These are phyloP conservation scores for Isoperla grammatica DNA, from an alignment of 2,888 invertebrate species.

Conservation along the genomic window DNA sequence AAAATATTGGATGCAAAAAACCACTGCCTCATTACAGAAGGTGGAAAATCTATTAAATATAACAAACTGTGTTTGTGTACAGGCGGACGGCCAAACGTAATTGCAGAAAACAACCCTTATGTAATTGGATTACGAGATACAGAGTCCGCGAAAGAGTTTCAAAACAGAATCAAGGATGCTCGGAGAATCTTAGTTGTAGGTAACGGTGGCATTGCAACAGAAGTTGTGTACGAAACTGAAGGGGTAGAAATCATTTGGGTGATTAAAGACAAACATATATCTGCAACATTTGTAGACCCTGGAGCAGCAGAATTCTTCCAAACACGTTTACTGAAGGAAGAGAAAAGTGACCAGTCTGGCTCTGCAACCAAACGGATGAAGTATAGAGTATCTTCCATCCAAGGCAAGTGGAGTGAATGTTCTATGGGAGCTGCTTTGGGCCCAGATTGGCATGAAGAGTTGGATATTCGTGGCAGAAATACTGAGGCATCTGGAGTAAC, in stretches of 20 bases:
- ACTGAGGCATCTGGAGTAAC: slow-evolving; percentile 40
- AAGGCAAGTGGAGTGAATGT: slow-evolving; percentile 39
- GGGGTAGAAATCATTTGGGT: slow-evolving; percentile 88
- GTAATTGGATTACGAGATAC: slow-evolving; percentile 91
- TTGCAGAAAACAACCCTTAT: slow-evolving; percentile 55
- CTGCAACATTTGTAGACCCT: slow-evolving; percentile 91
- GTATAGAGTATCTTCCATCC: slow-evolving; percentile 44
- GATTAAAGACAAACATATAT: slow-evolving; percentile 86
- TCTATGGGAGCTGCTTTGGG: slow-evolving; percentile 86
- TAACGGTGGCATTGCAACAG: slow-evolving; percentile 98
- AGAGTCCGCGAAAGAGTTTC: slow-evolving; percentile 80
- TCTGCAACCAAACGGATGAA: slow-evolving; percentile 55
- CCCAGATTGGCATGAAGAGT: slow-evolving; percentile 87
- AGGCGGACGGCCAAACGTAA: slow-evolving; percentile 80
- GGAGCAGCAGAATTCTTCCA: slow-evolving; percentile 94
- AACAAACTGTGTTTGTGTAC: slow-evolving; percentile 83
- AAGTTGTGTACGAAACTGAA: slow-evolving; percentile 83
- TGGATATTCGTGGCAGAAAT: slow-evolving; percentile 52
- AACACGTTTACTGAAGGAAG: slow-evolving; percentile 41
- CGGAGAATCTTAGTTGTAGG: slow-evolving; percentile 79
- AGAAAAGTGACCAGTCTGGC: slow-evolving; percentile 32
- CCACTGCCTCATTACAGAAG: slow-evolving; percentile 52
- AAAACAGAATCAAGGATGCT: slow-evolving; percentile 60
- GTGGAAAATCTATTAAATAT: slow-evolving; percentile 57
- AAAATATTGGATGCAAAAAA: slow-evolving; percentile 51